Evolutionary conservation across 2,113 vertebrate species (phyloP), one percentile per base, ranked within the genome.

Genomic region (Talpa occidentalis): DNA sequence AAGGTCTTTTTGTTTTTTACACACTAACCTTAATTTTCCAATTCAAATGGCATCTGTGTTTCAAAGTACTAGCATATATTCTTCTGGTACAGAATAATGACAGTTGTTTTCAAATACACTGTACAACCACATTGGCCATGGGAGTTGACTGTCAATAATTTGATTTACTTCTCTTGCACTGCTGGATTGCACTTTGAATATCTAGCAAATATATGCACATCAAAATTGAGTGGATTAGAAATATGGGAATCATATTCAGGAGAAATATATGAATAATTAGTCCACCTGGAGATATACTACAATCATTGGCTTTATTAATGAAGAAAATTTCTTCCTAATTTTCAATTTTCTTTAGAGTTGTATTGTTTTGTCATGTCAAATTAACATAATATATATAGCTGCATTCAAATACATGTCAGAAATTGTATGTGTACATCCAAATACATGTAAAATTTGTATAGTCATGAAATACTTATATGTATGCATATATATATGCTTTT

Each of bases 1-100:
- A 80, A 86, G 76, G 70, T 56, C 14, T 81, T 74, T 24, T 49
- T 32, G 42, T 66, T 49, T 47, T 91, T 96, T 81, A 88, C 77
- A 97, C 74, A 88, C 54, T 97, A 81, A 96, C 97, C 87, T 97
- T 89, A 9, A 91, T 96, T 97, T 98, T 95, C 85, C 67, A 77
- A 87, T 59, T 83, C 69, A 95, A 76, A 32, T 64, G 4, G 12
- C 32, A 97, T 49, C 81, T 91, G 52, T 40, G 42, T 62, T 94
- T 93, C 78, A 95, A 80, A 62, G 70, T 15, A 16, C 26, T 72
- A 80, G 91, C 93, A 52, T 44, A 73, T 78, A 78, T 67, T 42
- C 32, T 66, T 52, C 26, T 89, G 92, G 19, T 80, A 15, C 74
- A 96, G 72, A 96, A 92, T 86, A 88, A 37, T 42, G 54, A 92